Conservation (phyloP, 2,888 invertebrate species). For the Helicoverpa assulta region DNA sequence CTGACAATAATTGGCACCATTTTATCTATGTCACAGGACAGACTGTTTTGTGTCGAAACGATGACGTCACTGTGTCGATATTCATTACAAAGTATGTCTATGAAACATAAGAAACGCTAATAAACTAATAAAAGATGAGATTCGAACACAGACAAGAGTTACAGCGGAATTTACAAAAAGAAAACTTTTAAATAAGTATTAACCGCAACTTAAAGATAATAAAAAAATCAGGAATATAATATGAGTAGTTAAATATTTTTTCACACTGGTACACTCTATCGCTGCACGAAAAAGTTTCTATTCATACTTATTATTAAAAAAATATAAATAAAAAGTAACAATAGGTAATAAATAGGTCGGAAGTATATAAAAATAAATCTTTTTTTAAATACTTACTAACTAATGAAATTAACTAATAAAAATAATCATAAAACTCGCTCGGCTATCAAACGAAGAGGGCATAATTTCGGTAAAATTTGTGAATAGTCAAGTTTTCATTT, state of each 20-base stretch:
- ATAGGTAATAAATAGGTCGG: slow-evolving; percentile 84
- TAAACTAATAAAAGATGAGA: slow-evolving; percentile 81
- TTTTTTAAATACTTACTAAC: slow-evolving; percentile 87
- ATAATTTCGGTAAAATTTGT: slow-evolving; percentile 53
- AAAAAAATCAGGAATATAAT: slow-evolving; percentile 65
- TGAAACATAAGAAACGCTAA: slow-evolving; percentile 79
- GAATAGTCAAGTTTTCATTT: slow-evolving; percentile 50
- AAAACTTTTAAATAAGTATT: slow-evolving; percentile 84
- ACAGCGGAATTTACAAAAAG: slow-evolving; percentile 70
- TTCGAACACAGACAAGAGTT: slow-evolving; percentile 83
- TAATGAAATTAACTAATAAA: slow-evolving; percentile 75
- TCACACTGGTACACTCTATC: slow-evolving; percentile 75
- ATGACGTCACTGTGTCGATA: slow-evolving; percentile 62
- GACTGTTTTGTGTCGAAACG: slow-evolving; percentile 58
- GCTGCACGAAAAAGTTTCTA: slow-evolving; percentile 66
- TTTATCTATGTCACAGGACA: slow-evolving; percentile 64
- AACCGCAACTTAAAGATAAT: slow-evolving; percentile 84
- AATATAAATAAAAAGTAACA: slow-evolving; percentile 81
- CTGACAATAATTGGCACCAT: slow-evolving; percentile 83
- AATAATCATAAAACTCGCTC: slow-evolving; percentile 68
- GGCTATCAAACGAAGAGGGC: slow-evolving; percentile 65
- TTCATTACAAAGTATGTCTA: slow-evolving; percentile 55
- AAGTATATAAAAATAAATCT: slow-evolving; percentile 86
- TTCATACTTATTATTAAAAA: slow-evolving; percentile 63
- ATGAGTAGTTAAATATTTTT: slow-evolving; percentile 52